Evolutionary conservation across 2,888 invertebrate genomes (phyloP).

Genomic region (Fragum fragum): DNA sequence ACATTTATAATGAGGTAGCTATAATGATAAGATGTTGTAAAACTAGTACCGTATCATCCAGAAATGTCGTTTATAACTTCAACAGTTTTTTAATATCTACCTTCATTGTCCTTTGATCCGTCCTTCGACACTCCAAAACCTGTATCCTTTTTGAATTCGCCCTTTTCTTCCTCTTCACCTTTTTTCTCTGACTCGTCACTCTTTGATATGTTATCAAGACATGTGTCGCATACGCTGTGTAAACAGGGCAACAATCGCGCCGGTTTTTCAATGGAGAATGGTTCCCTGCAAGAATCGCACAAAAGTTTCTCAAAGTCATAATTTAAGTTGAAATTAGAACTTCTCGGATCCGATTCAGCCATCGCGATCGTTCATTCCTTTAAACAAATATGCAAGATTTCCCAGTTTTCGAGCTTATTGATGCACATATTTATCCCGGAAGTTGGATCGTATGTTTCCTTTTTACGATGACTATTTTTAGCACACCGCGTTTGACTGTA

Average conservation of each 20-base stretch:
- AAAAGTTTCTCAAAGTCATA: conserved; percentile 19
- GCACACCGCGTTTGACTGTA: neutral
- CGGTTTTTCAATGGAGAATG: conserved; percentile 80
- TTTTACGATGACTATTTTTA: neutral
- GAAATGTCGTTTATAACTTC: too few species aligned
- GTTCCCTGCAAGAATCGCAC: conserved; percentile 19
- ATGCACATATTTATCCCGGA: conserved; percentile 28
- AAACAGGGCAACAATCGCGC: conserved; percentile 96
- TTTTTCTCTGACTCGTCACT: conserved; percentile 31
- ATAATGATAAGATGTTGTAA: too few species aligned
- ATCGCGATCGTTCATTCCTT: neutral
- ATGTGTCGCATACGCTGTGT: conserved; percentile 92
- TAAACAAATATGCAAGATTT: neutral
- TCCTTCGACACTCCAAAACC: neutral
- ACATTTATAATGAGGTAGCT: too few species aligned
- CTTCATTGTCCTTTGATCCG: neutral
- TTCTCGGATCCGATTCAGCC: conserved; percentile 16
- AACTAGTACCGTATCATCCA: too few species aligned
- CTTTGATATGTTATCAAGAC: conserved; percentile 76
- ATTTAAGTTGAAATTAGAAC: conserved; percentile 17
- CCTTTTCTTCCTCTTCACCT: conserved; percentile 46
- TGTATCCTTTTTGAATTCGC: neutral
- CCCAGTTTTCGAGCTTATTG: neutral
- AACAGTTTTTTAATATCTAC: too few species aligned
- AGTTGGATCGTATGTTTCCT: neutral